These are phyloP conservation scores for Pachliopta kotzebuea DNA, from an alignment of 2,888 invertebrate genomes.

Conservation along the genomic window DNA sequence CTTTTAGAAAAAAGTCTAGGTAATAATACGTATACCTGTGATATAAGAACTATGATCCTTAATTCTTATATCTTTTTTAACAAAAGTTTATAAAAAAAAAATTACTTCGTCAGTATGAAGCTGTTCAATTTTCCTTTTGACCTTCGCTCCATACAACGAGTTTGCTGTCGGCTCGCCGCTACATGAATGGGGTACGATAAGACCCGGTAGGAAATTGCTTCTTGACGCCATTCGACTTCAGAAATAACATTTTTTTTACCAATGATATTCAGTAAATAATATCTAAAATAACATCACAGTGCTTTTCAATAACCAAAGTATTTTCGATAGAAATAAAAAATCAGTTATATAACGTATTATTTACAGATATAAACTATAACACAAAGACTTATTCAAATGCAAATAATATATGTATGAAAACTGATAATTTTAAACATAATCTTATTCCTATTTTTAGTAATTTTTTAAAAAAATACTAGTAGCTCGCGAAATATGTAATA, in stretches of 20 bases:
- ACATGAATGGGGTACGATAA: conserved; percentile 10
- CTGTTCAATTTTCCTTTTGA: conserved; percentile 1
- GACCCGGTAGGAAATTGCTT: conserved; percentile 8
- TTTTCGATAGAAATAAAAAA: no score
- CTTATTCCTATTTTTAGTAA: no score
- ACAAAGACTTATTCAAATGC: no score
- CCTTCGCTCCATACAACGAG: neutral
- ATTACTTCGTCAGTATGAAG: neutral
- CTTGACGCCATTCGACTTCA: neutral
- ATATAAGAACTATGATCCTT: no score
- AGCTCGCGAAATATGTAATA: no score
- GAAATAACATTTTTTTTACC: neutral
- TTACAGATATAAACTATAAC: no score
- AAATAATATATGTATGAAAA: no score
- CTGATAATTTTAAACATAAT: no score
- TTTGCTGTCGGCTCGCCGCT: neutral
- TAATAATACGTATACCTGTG: no score
- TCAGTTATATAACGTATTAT: no score
- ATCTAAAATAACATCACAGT: neutral
- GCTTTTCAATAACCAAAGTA: neutral
- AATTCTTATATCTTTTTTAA: no score
- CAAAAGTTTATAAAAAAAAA: neutral
- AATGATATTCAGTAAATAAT: neutral
- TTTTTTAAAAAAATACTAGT: no score
- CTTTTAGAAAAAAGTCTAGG: neutral